Evolutionary conservation across 2,797 vertebrate species (phyloP), one percentile per base, ranked within the genome.

Genomic region (Phyllotis vaccarum): DNA sequence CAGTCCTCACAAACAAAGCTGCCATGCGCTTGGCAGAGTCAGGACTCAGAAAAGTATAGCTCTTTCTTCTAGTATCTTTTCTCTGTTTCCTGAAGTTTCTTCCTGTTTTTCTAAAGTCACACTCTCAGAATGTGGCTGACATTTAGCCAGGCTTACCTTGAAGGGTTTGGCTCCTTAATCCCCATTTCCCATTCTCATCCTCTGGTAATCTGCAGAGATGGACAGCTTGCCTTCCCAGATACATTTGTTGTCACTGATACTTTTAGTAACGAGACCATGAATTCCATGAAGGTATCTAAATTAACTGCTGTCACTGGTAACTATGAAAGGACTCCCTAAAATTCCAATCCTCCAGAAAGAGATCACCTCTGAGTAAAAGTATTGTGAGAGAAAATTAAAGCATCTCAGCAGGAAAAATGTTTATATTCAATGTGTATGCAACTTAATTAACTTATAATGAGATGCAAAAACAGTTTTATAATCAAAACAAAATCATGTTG

Each of bases 391-490:
- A 3, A 60, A 75, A 60, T 22, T 12, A 88, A 34, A 60, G 19
- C 14, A 22, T 46, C 37, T 75, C 37, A 34, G 37, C 19, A 75
- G 29, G 37, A 75, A 91, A 9, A 22, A 86, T 72, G 8, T 43
- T 94, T 74, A 52, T 31, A 64, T n/a, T 91, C 6, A 76, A 62
- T 75, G 5, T 60, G 76, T 40, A 87, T 19, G 68, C 17, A 86
- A 37, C 52, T 94, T 85, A 83, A 90, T 89, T 85, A 92, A 90
- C 91, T 34, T 74, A 17, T 56, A 92, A 76, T 91, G 21, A 81
- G 54, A 70, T 82, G 7, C 2, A 93, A 29, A 62, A 87, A 74
- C 0, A 82, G 27, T 37, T 16, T 83, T 17, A 0, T 3, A 93
- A 40, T 90, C 34, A 95, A 87, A 92, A 92, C 31, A 92, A 52